Percentiles rank a stretch among this genome's conserved stretches.
Conservation (phyloP, 2,113 vertebrate genomes). For the Lophotis ruficrista region DNA sequence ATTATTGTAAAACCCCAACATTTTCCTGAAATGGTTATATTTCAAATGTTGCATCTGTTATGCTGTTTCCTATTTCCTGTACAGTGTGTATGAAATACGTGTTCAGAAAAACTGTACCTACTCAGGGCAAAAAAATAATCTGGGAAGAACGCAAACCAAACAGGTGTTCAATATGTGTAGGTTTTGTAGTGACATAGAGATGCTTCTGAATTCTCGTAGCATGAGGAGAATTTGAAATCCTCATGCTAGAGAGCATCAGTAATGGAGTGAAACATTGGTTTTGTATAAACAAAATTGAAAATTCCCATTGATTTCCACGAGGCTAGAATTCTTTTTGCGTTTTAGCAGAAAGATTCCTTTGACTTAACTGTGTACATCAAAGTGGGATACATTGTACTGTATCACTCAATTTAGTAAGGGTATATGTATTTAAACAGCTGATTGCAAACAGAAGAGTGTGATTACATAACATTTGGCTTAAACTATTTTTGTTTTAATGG, state of each 20-base stretch:
- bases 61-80: rapidly evolving
- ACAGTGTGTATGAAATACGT: background rate
- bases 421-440: background rate
- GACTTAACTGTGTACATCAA: background rate
- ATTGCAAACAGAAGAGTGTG: background rate
- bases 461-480: background rate
- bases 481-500: background rate
- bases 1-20: background rate
- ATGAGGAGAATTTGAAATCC: background rate
- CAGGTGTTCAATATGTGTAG: background rate
- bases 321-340: background rate
- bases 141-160: background rate
- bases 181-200: background rate
- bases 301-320: background rate
- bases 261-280: background rate
- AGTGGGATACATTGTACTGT: background rate
- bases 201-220: background rate
- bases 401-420: background rate
- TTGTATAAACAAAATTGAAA: rapidly evolving
- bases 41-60: background rate
- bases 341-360: background rate
- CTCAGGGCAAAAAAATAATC: background rate
- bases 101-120: background rate
- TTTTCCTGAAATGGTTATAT: background rate
- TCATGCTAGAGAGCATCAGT: background rate